Evolutionary conservation across 2,113 vertebrate species (phyloP), one percentile per base, ranked within the genome.

Genomic region (Dendrocopos noguchii): DNA sequence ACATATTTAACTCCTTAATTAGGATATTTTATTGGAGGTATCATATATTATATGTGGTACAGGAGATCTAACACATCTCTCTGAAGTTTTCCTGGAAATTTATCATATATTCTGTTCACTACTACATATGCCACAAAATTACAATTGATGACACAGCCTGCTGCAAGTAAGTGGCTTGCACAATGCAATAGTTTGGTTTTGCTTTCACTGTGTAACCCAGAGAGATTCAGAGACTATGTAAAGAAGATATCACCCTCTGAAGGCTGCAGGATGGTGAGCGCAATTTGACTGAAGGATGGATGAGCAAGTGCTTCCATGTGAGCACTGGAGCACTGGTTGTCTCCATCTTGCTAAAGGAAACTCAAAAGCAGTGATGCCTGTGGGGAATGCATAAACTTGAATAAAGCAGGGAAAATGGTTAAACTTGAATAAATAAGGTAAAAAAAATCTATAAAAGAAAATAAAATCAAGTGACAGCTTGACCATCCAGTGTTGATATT

Each of bases 401-500:
- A 44, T 44, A 44, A 44, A 44, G 42, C 74, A 65, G 27, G 63
- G n/a, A 10, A 29, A 31, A 66, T 10, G 25, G 36, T 29, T 65
- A 66, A 66, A 65, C 36, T n/a, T 65, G 33, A 80, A 66, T 80
- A 80, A 34, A 96, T 93, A 93, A 93, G 94, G 80, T 96, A 92
- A 95, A 91, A 96, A 46, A 21, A 67, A 44, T 44, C 42, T 6
- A 67, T 16, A 52, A 52, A 24, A 24, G 24, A 46, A 67, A 44
- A 15, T 44, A 44, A 44, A 31, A 31, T 68, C 97, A 66, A 92
- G 96, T 46, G 87, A 95, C 95, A 88, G 96, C 71, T 88, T 52
- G 61, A 94, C 89, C 85, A 82, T 96, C 97, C 97, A 94, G 95
- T 92, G 96, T 96, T 76, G 94, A 89, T 64, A 55, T 59, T 12